These are phyloP conservation scores for Hyles vespertilio DNA, from an alignment of 1,140 invertebrate species.

Conservation along the genomic window DNA sequence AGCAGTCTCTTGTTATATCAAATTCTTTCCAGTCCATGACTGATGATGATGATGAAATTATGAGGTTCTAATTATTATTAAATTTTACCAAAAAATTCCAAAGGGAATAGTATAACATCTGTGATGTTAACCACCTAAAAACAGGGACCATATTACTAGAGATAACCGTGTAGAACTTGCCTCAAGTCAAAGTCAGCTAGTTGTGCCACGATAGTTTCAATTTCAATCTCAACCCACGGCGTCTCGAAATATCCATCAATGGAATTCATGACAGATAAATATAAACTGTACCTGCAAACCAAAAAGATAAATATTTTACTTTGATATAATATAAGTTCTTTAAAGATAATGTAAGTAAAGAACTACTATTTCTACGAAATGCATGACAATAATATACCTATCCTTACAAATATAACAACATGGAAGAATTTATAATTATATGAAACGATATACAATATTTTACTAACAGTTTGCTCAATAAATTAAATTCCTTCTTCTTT, in stretches of 20 bases:
- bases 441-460: background rate
- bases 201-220: conserved; percentile 87
- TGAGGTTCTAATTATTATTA: no score
- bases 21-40: no score
- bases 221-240: conserved; percentile 89
- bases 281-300: conserved; percentile 78
- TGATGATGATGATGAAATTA: no score
- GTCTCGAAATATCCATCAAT: conserved; percentile 92
- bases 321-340: background rate
- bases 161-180: conserved; percentile 57
- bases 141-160: no score
- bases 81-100: no score
- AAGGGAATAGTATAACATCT: no score
- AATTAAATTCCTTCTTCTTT: conserved; percentile 88
- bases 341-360: background rate
- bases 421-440: no score
- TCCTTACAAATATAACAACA: no score
- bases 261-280: conserved; percentile 86
- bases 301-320: background rate
- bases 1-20: no score
- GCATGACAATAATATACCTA: no score
- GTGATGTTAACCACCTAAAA: no score
- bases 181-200: conserved; percentile 88
- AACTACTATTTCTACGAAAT: no score
- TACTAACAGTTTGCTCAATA: conserved; percentile 87